Conservation (phyloP, 2,113 vertebrate species). For the Corythornis vintsioides region DNA sequence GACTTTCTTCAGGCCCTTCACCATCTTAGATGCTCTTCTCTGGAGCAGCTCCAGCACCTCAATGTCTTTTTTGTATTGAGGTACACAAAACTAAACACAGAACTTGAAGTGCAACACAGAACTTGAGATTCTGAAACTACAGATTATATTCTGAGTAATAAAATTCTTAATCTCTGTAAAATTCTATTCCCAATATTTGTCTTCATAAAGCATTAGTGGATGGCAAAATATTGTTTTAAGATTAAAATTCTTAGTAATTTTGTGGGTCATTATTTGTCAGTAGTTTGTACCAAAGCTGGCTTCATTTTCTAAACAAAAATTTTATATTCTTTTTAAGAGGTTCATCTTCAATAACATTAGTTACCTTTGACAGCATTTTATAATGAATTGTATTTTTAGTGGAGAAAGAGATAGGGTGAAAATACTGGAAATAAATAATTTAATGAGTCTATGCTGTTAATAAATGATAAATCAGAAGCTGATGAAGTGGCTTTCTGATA, state of each 20-base stretch:
- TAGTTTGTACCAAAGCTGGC: background rate
- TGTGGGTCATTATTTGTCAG: background rate
- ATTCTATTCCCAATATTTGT: background rate
- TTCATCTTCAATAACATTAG: background rate
- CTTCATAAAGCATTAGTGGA: background rate
- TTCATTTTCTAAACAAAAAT: background rate
- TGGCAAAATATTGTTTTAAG: background rate
- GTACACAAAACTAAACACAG: too few species aligned
- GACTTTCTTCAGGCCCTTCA: too few species aligned
- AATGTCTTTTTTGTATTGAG: too few species aligned
- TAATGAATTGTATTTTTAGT: background rate
- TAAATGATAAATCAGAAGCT: conserved; percentile 22
- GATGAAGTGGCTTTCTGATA: background rate
- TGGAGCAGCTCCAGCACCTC: too few species aligned
- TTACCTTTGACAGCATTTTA: background rate
- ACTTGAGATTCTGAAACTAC: background rate
- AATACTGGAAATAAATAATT: background rate
- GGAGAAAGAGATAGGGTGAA: background rate
- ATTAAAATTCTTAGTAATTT: background rate
- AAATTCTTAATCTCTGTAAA: background rate
- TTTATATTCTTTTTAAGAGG: background rate
- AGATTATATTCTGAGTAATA: background rate
- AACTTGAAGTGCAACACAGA: too few species aligned
- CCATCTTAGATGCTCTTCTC: too few species aligned
- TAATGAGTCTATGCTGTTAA: background rate